These are phyloP conservation scores for Aulostomus chinensis DNA, from an alignment of 2,797 vertebrate species.

Conservation along the genomic window DNA sequence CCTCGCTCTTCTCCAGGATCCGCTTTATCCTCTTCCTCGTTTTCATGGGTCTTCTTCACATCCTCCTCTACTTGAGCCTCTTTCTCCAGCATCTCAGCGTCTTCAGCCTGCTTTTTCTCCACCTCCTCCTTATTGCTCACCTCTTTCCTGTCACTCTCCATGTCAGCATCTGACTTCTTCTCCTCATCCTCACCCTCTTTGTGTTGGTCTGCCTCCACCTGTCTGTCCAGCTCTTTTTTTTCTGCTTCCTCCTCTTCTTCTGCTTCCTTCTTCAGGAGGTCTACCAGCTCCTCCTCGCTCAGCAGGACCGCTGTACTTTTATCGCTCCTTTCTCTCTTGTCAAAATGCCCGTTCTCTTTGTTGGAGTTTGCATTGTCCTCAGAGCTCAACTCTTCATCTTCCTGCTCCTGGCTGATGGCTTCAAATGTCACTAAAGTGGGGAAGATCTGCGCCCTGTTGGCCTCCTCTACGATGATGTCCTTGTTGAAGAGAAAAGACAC, in stretches of 20 bases:
- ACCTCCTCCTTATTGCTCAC: conserved; percentile 56
- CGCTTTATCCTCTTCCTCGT: neutral
- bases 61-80: conserved; percentile 1
- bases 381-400: conserved; percentile 66
- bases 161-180: too few species aligned
- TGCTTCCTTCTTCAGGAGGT: conserved; percentile 64
- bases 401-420: conserved; percentile 63
- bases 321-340: conserved; percentile 32
- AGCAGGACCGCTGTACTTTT: conserved; percentile 66
- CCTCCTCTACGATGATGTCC: conserved; percentile 56
- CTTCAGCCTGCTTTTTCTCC: conserved; percentile 41
- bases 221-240: conserved; percentile 31
- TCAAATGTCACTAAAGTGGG: conserved; percentile 68
- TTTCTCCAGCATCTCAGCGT: conserved; percentile 6
- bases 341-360: conserved; percentile 22
- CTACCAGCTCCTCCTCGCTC: conserved; percentile 72
- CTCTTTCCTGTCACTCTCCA: too few species aligned
- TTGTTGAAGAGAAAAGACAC: conserved; percentile 27
- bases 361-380: conserved; percentile 51
- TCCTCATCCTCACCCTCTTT: conserved; percentile 11
- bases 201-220: conserved; percentile 7
- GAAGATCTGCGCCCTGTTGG: conserved; percentile 49
- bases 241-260: conserved; percentile 58
- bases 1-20: conserved; percentile 9
- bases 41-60: conserved; percentile 5